phyloP scores from a whole-genome alignment of 2,113 vertebrate genomes.

The Puntigrus tetrazona region DNA sequence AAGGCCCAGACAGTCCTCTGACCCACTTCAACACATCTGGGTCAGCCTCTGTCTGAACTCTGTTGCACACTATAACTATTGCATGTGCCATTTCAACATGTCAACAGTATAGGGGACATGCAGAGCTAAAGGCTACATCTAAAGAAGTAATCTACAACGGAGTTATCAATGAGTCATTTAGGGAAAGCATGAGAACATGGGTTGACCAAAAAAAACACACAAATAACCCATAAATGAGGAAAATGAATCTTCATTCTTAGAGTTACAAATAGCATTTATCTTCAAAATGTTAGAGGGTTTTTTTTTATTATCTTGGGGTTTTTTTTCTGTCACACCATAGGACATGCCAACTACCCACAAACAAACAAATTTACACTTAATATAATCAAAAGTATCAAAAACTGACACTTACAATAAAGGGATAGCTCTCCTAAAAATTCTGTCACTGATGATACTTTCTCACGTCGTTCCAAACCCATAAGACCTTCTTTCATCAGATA shows the following conservation, averaged over 20 bases:
- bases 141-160: not conserved
- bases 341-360: no score
- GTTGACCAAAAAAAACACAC: no score
- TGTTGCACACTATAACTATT: slow-evolving; percentile 6
- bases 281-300: no score
- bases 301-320: no score
- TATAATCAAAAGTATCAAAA: not conserved
- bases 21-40: slow-evolving; percentile 80
- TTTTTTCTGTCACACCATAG: no score
- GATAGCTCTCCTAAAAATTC: no score
- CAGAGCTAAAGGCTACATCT: not conserved
- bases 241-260: no score
- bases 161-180: not conserved
- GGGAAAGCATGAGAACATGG: not conserved
- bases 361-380: not conserved
- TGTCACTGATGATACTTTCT: not conserved
- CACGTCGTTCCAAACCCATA: not conserved
- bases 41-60: slow-evolving; percentile 69
- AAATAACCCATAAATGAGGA: no score
- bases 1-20: slow-evolving; percentile 70
- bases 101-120: no score
- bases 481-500: not conserved
- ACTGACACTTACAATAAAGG: no score
- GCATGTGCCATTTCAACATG: not conserved
- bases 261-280: no score